Evolutionary conservation across 2,888 invertebrate genomes (phyloP), one percentile per base, ranked within the genome.

Genomic region (Tachina grossa): DNA sequence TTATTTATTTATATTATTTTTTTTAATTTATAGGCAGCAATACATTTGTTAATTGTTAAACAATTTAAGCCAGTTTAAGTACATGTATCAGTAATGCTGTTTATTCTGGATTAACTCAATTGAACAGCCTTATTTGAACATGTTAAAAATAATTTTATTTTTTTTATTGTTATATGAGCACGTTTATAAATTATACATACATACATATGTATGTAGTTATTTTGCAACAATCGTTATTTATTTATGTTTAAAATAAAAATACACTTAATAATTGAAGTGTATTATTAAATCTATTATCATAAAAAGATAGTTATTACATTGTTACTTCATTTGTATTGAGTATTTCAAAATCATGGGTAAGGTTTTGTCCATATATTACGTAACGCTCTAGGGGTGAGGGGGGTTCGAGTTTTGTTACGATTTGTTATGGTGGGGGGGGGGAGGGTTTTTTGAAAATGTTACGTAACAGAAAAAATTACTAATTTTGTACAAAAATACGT

Each of bases 91-190:
- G 47, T 47, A 53, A 63, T 63, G 43, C 14, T 71, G 47, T 71
- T 71, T 71, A 47, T 55, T 71, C 63, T 79, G 49, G 63, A 53
- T 79, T 71, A 71, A 63, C 39, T 53, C 51, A 78, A 61, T 61
- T 61, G 41, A 31, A 61, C 41, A 41, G 45, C 19, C 65, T 45
- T 22, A n/a, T 68, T 39, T 16, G 55, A 57, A 2, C 65, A 41
- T 14, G 31, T 31, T 22, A 45, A 14, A n/a, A 66, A 57, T 55
- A 16, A 16, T 31, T 65, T 49, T 51, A 59, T 6, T 47, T 68
- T 79, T 69, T 68, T 59, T n/a, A 19, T 43, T 66, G 57, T 22
- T 10, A 45, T 71, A 61, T 31, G 43, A 61, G 51, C 69, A 63
- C 59, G 78, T 69, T 61, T 43, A 43, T 13, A 57, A 1, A 55